Evolutionary conservation across 2,797 vertebrate species (phyloP), one percentile per base, ranked within the genome.

Genomic region (Parotocinclus haroldoi): DNA sequence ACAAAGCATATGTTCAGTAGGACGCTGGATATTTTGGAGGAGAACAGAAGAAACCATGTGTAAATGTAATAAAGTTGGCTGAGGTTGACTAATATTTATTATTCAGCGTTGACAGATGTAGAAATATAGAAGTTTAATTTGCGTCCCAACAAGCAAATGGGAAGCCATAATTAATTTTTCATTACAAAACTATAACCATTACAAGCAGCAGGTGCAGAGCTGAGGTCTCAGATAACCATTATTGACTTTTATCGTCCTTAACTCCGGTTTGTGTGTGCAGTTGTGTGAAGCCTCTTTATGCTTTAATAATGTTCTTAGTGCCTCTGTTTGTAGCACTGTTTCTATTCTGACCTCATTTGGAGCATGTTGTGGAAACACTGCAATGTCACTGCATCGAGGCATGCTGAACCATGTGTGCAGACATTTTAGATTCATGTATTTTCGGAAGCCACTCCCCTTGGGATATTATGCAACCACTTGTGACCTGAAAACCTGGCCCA

Each of bases 171-270:
- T 66, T 40, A 51, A 66, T 57, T 64, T 62, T 45, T 58, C 39
- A 57, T 42, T 57, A 1, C n/a, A 56, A 75, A 52, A 53, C 27
- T 46, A 55, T 66, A 67, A 66, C 55, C 54, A 69, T 69, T 66
- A 58, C 65, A 8, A 19, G 14, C n/a, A 37, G 27, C 16, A 52
- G 18, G 9, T 42, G 51, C 17, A 45, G n/a, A 11, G n/a, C 13
- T 37, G 9, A 7, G 8, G 18, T 37, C 10, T 16, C 17, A 42
- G 38, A 18, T 57, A 51, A 42, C 48, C 38, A 10, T 14, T 45
- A 58, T 10, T 58, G 45, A 52, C 14, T 17, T 62, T 55, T 40
- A 55, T 16, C 42, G 14, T 55, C 13, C 13, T 10, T 9, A 11
- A 18, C 7, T 17, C 50, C 38, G n/a, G 13, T 7, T 14, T 16